Base-by-base conservation (phyloP, 2,797 vertebrate genomes). In the Malurus leucopterus region DNA sequence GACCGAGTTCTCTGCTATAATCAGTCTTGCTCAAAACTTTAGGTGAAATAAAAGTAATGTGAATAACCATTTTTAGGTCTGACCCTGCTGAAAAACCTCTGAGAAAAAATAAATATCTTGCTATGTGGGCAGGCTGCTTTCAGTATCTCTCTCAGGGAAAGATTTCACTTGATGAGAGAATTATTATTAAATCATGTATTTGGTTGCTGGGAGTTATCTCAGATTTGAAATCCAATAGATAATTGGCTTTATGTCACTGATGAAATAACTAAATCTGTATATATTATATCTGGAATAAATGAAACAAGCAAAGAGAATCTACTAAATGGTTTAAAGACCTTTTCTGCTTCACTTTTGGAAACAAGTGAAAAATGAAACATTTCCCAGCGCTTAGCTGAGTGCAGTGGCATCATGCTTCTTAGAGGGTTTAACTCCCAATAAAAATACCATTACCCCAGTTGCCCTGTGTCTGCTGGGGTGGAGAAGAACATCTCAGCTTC, bases 81-180 rank as follows among this genome's bases (percentile, higher is more conserved):
- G 86, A 89, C 91, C 72, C 50, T 78, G 63, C n/a, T 84, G 49
- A 82, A 91, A 91, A 89, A 13, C 43, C 30, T 84, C 71, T 11
- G 38, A 88, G 75, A 74, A 80, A 81, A 80, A 92, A 59, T 38
- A 91, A 84, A 20, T 44, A 51, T 73, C 73, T 86, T 84, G 44
- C 77, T 88, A 91, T 63, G 81, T 90, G 73, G 88, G 86, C 84
- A 91, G 86, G 54, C 62, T 88, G 84, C 65, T 93, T 90, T 92
- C 78, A 69, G 65, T 90, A 73, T 94, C 78, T 90, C 58, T 89
- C 88, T 81, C 2, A 0, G 51, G n/a, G 55, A 72, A 94, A 90
- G 84, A 92, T 93, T 94, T 92, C 72, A 84, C 43, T 84, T 89
- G 89, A 91, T 93, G 94, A 93, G 91, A 94, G 89, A 93, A 89